Evolutionary conservation across 1,140 invertebrate genomes (phyloP).

Genomic region (Magallana gigas): DNA sequence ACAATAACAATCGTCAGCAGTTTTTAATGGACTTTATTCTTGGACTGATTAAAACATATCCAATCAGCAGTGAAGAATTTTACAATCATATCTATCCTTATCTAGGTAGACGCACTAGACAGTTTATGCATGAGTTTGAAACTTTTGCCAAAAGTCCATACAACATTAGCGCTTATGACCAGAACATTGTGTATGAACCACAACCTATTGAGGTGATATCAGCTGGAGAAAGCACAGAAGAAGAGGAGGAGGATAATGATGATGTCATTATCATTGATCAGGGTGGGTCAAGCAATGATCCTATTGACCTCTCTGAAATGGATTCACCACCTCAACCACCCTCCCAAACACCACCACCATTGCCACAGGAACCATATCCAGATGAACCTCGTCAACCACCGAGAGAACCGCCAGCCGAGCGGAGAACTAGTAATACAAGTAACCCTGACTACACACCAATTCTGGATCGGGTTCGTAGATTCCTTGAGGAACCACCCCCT

Average conservation of each 20-base stretch:
- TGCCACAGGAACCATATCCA: slow-evolving; percentile 12
- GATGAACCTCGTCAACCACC: neutral
- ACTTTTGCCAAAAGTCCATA: slow-evolving; percentile 91
- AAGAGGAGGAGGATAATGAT: slow-evolving; percentile 57
- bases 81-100: slow-evolving; percentile 80
- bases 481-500: slow-evolving; percentile 40
- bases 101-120: slow-evolving; percentile 79
- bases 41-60: slow-evolving; percentile 84
- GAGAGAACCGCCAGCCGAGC: slow-evolving; percentile 40
- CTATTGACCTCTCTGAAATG: slow-evolving; percentile 31
- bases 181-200: slow-evolving; percentile 76
- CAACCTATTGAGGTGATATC: slow-evolving; percentile 54
- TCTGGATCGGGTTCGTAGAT: slow-evolving; percentile 36
- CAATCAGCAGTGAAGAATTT: slow-evolving; percentile 88
- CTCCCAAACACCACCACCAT: neutral
- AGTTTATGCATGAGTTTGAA: slow-evolving; percentile 94
- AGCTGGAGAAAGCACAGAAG: slow-evolving; percentile 57
- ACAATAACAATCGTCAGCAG: slow-evolving; percentile 80
- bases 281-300: neutral
- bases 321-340: slow-evolving; percentile 20
- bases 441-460: slow-evolving; percentile 41
- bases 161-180: slow-evolving; percentile 86
- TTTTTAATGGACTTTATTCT: slow-evolving; percentile 86
- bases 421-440: neutral
- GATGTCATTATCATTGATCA: slow-evolving; percentile 63